A percentile compares a stretch with the other conserved stretches of the same genome.
Evolutionary conservation across 1,140 invertebrate species (phyloP).

Genomic region (Drosophila pandora): DNA sequence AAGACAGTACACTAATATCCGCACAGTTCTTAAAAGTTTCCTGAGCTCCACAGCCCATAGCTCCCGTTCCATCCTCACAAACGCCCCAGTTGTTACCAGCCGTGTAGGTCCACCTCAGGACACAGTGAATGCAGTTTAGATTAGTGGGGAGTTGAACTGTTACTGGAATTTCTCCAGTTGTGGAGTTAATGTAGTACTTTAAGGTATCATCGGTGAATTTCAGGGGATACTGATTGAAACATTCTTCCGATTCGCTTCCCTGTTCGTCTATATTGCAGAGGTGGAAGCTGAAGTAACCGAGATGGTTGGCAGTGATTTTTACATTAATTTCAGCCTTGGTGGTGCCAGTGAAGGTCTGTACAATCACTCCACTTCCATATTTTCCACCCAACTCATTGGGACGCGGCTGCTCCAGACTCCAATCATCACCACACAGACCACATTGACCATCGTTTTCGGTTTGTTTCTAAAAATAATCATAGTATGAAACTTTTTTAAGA

Average conservation of each 20-base stretch:
- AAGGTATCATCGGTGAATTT: slow-evolving; percentile 48
- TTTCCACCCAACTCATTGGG: slow-evolving; percentile 86
- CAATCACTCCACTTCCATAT: slow-evolving; percentile 86
- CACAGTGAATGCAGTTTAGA: slow-evolving; percentile 85
- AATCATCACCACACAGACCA: slow-evolving; percentile 86
- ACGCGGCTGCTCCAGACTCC: slow-evolving; percentile 84
- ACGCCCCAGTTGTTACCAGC: slow-evolving; percentile 85
- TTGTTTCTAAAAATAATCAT: slow-evolving; percentile 71
- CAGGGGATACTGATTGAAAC: slow-evolving; percentile 79
- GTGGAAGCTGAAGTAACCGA: slow-evolving; percentile 85
- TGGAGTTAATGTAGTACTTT: slow-evolving; percentile 33
- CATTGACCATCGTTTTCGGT: slow-evolving; percentile 84
- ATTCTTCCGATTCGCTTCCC: slow-evolving; percentile 61
- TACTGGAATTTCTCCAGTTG: slow-evolving; percentile 31
- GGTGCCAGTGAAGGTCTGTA: slow-evolving; percentile 75
- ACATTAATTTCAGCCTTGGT: slow-evolving; percentile 80
- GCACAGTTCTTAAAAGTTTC: slow-evolving; percentile 88
- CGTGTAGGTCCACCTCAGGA: slow-evolving; percentile 61
- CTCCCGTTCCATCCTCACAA: slow-evolving; percentile 83
- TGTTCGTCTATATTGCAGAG: slow-evolving; percentile 84
- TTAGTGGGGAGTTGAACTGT: slow-evolving; percentile 38
- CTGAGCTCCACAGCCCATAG: slow-evolving; percentile 86
- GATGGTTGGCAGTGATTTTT: slow-evolving; percentile 85
- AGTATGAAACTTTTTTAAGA: not conserved
- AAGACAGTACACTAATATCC: slow-evolving; percentile 86